Evolutionary conservation across 2,888 invertebrate genomes (phyloP).

Genomic region (Heteropelma amictum): DNA sequence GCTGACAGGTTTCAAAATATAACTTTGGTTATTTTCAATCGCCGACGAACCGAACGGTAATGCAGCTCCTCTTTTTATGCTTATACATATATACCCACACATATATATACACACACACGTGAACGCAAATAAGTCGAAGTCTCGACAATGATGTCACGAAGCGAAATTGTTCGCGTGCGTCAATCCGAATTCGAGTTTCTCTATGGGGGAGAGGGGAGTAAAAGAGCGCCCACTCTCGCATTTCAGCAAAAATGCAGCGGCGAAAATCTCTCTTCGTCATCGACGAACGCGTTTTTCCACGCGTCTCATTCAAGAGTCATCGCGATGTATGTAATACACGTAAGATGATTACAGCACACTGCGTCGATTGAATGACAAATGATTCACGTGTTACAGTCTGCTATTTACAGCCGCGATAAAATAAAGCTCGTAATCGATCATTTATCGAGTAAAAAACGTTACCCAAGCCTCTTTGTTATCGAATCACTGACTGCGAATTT

Average conservation of each 20-base stretch:
- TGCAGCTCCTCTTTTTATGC: not conserved
- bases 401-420: too few species aligned
- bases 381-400: too few species aligned
- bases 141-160: constrained; percentile 54
- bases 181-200: constrained; percentile 58
- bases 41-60: not conserved
- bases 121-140: constrained; percentile 8
- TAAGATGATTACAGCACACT: not conserved
- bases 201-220: constrained; percentile 30
- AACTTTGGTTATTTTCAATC: constrained; percentile 26
- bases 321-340: not conserved
- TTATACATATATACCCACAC: not conserved
- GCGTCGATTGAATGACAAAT: too few species aligned
- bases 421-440: too few species aligned
- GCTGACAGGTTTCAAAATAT: not conserved
- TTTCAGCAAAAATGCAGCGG: constrained; percentile 42
- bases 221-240: constrained; percentile 35
- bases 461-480: too few species aligned
- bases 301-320: not conserved
- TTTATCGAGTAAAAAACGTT: too few species aligned
- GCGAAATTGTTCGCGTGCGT: constrained; percentile 56
- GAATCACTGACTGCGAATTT: too few species aligned
- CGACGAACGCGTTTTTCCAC: constrained; percentile 24
- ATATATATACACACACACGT: not conserved
- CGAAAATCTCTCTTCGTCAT: constrained; percentile 30